Percentiles rank a stretch among this genome's conserved stretches.
Evolutionary conservation across 1,140 invertebrate species (phyloP).

Genomic region (Leptonema lineaticorne): DNA sequence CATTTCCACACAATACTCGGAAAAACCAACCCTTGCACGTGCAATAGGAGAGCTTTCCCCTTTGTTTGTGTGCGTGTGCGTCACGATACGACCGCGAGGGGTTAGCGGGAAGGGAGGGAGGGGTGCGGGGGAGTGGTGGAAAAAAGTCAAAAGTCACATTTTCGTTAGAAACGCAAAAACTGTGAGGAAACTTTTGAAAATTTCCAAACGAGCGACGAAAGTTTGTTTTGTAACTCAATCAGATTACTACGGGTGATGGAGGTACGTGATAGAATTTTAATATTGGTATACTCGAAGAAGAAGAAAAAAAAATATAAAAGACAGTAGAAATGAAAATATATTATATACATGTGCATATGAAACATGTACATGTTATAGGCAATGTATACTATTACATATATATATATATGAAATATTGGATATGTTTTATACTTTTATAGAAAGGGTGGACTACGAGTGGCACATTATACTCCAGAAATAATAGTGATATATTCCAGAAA

Average conservation of each 20-base stretch:
- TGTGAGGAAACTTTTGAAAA: constrained; percentile 33
- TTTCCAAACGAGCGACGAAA: constrained; percentile 39
- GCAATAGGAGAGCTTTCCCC: neutral
- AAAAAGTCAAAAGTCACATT: constrained; percentile 24
- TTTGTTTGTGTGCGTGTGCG: too few species aligned
- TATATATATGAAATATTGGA: too few species aligned
- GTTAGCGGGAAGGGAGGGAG: neutral
- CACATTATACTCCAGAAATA: too few species aligned
- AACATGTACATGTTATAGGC: too few species aligned
- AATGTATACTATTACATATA: neutral
- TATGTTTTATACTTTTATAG: too few species aligned
- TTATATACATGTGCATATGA: too few species aligned
- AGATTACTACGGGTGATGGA: constrained; percentile 36
- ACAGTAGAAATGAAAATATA: too few species aligned
- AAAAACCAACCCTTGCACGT: neutral
- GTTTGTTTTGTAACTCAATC: constrained; percentile 41
- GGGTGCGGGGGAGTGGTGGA: neutral
- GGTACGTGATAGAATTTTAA: constrained; percentile 40
- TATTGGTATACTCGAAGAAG: constrained; percentile 23
- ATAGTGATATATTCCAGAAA: too few species aligned
- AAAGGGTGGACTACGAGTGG: too few species aligned
- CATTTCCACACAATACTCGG: too few species aligned
- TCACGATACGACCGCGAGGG: too few species aligned
- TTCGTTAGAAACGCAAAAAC: constrained; percentile 22
- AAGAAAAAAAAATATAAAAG: too few species aligned